Base-by-base conservation (phyloP, 2,797 vertebrate species). In the Hylomyscus alleni region DNA sequence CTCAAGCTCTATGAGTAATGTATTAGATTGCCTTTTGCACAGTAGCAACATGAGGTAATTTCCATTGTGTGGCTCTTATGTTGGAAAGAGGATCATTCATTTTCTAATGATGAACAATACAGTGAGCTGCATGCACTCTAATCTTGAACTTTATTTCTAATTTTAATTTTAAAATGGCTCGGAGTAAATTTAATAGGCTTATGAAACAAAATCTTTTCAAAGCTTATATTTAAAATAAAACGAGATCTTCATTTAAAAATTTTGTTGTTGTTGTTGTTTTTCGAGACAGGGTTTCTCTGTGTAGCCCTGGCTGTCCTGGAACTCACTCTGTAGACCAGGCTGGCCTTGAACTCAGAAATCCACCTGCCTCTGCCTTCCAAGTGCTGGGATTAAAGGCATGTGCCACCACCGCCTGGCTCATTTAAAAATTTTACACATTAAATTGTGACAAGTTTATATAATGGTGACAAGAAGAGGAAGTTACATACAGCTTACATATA, bases 131-230 rank as follows among this genome's bases (percentile, higher is more conserved):
- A 92, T 90, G 89, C 86, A 93, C 67, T 91, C 62, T 96, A 76
- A 95, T 85, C 65, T 94, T 77, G 47, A 83, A 95, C 69, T 50
- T 95, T 95, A 88, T 52, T 96, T 94, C 86, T 94, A 93, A 92
- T 95, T 96, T 96, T 60, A 96, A 87, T 84, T 93, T 94, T 75
- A 91, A 96, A 80, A 96, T 50, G 34, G 75, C 73, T 93, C 73
- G 56, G 95, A 91, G 83, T 96, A 93, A 97, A 95, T 95, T 92
- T 95, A 95, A 81, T 50, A 5, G 69, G 50, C 44, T 72, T 96
- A 75, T 87, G 65, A 96, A 97, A 92, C 62, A 96, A 97, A 37
- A 73, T 95, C 83, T 97, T 94, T 56, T 97, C 89, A 83, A 96
- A 97, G 76, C 20, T 17, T 31, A 91, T 62, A 67, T 95, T 78